These are phyloP conservation scores for Nemapogon koenigi DNA, from an alignment of 2,888 invertebrate genomes.

Conservation along the genomic window DNA sequence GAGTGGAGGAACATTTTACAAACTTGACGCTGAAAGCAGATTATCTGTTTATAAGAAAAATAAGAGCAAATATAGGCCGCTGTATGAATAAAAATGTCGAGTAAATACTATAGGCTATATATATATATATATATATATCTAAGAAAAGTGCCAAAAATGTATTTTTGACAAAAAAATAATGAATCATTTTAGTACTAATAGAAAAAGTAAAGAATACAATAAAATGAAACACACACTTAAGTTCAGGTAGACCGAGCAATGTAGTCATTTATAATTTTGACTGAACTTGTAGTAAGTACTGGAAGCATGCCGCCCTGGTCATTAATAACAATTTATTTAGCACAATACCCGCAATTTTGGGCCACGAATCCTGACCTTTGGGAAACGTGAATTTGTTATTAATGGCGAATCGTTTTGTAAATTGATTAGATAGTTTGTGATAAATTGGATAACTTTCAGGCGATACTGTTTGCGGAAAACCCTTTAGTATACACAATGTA, in stretches of 20 bases:
- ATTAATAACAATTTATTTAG: slow-evolving; percentile 64
- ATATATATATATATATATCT: no score
- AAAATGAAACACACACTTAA: no score
- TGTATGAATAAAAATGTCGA: slow-evolving; percentile 9
- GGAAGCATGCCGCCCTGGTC: slow-evolving; percentile 42
- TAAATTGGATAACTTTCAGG: slow-evolving; percentile 39
- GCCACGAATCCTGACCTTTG: slow-evolving; percentile 46
- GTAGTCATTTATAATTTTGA: no score
- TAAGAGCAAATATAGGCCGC: slow-evolving; percentile 23
- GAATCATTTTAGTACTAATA: no score
- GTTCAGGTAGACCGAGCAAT: no score
- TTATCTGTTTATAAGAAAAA: slow-evolving; percentile 36
- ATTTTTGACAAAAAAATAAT: no score
- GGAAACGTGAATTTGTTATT: slow-evolving; percentile 56
- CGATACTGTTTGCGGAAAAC: slow-evolving; percentile 21
- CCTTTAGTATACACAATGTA: slow-evolving; percentile 10
- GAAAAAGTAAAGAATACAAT: no score
- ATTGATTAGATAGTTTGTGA: slow-evolving; percentile 58
- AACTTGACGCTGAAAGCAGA: slow-evolving; percentile 46
- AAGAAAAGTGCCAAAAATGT: no score
- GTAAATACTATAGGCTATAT: slow-evolving; percentile 2
- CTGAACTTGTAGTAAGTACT: no score
- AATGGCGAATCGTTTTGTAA: slow-evolving; percentile 47
- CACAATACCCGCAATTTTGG: slow-evolving; percentile 53
- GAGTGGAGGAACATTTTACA: slow-evolving; percentile 35